These are phyloP conservation scores for Donacobius atricapilla DNA, from an alignment of 2,113 vertebrate genomes.

Conservation along the genomic window DNA sequence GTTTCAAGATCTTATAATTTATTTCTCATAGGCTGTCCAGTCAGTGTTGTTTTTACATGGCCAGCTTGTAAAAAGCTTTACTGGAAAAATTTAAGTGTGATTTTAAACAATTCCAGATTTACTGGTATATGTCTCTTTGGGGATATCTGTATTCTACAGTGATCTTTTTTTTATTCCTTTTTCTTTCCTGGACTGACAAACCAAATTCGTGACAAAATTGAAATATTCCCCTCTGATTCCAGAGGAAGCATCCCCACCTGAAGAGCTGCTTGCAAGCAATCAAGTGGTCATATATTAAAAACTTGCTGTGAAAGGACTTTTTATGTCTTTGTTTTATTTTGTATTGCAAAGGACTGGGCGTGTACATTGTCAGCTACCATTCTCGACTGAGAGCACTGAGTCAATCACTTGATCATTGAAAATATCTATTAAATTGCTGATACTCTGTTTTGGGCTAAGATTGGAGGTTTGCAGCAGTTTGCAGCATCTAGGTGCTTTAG, in stretches of 20 bases:
- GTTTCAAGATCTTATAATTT: neutral
- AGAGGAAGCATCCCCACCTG: neutral
- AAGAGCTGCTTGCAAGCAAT: neutral
- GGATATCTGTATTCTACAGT: neutral
- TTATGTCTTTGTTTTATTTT: neutral
- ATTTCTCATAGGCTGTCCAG: neutral
- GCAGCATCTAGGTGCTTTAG: neutral
- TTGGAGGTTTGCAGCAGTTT: neutral
- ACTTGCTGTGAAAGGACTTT: neutral
- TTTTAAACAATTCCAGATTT: conserved; percentile 18
- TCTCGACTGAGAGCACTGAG: neutral
- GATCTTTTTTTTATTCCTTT: neutral
- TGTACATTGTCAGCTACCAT: neutral
- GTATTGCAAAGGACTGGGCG: neutral
- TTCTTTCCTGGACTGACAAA: neutral
- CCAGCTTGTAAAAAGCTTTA: neutral
- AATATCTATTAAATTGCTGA: neutral
- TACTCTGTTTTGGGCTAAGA: neutral
- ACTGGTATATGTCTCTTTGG: neutral
- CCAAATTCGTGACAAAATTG: neutral
- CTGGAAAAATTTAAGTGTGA: neutral
- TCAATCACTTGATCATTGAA: neutral
- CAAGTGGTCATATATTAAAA: neutral
- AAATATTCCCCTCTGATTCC: neutral
- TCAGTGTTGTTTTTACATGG: neutral